phyloP scores from a whole-genome alignment of 1,140 invertebrate genomes.

The Meloidogyne exigua region DNA sequence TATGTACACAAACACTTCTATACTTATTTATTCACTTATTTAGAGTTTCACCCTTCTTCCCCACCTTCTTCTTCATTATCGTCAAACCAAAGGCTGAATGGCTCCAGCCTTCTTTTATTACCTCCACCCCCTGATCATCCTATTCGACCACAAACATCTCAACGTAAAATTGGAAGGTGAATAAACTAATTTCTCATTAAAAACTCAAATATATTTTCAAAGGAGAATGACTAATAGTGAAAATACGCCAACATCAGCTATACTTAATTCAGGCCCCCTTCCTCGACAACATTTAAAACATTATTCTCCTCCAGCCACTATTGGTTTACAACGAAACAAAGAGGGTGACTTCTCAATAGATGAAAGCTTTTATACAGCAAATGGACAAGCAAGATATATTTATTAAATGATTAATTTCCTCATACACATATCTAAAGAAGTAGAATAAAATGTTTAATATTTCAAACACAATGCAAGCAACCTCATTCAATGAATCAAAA shows the following conservation, averaged over 20 bases:
- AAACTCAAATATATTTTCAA: not conserved
- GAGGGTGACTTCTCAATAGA: conserved; percentile 61
- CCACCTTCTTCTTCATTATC: not conserved
- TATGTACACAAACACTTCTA: too few relatives aligned
- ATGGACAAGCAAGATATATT: conserved; percentile 29
- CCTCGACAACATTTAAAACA: conserved; percentile 25
- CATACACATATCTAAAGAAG: too few relatives aligned
- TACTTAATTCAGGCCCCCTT: not conserved
- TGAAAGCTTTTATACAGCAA: conserved; percentile 57
- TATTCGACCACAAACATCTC: not conserved
- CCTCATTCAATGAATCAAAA: too few relatives aligned
- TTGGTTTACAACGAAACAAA: conserved; percentile 15
- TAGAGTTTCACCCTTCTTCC: not conserved
- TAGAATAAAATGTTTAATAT: not conserved
- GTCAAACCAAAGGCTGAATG: not conserved
- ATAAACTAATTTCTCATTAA: not conserved
- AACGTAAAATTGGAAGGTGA: not conserved
- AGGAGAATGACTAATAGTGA: conserved; percentile 15
- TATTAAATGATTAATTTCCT: not conserved
- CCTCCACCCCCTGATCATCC: not conserved
- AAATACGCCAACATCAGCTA: not conserved
- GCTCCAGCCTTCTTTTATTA: not conserved
- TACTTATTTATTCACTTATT: not conserved
- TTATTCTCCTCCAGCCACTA: conserved; percentile 1
- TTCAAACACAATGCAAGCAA: too few relatives aligned